Evolutionary conservation across 2,888 invertebrate species (phyloP), one percentile per base, ranked within the genome.

Genomic region (Protonemura montana): DNA sequence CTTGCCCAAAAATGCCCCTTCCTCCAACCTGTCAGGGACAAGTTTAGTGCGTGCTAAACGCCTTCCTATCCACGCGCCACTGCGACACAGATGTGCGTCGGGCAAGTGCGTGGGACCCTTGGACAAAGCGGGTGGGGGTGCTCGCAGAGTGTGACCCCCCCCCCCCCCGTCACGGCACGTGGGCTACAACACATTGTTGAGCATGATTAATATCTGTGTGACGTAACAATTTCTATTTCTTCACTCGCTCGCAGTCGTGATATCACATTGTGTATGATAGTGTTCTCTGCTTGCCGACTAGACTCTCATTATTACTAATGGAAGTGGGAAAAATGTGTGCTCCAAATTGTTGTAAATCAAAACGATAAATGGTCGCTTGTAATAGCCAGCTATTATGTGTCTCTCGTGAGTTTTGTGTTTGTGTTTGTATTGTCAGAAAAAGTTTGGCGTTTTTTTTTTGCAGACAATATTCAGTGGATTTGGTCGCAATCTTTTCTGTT

Each of bases 281-380:
- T 59, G 6, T 59, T 10, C 2, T 1, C 7, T 59, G 2, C 21
- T 2, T 59, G 59, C 59, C 6, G 59, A 21, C 21, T 59, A 59
- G 59, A 59, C 59, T 59, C 21, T 59, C 59, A 59, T 59, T 59
- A 59, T 59, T 59, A 59, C 59, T 59, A 59, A 59, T 59, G 59
- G 59, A 59, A 59, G 6, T 7, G 59, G 59, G 59, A 59, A 59
- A 59, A 59, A 59, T 59, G 59, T 59, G 59, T 21, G 59, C 16
- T 10, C 59, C 59, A 59, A 59, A 59, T 59, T 21, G 59, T 59
- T 59, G 59, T 59, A 59, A 59, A 59, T 59, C 59, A 59, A 59
- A 59, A 59, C 59, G 59, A 59, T 59, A 59, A 59, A 59, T 59
- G 59, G 59, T 21, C 59, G 59, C 16, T 16, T 2, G 59, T 59